Conservation (phyloP, 2,797 vertebrate genomes). For the Ceryle rudis region DNA sequence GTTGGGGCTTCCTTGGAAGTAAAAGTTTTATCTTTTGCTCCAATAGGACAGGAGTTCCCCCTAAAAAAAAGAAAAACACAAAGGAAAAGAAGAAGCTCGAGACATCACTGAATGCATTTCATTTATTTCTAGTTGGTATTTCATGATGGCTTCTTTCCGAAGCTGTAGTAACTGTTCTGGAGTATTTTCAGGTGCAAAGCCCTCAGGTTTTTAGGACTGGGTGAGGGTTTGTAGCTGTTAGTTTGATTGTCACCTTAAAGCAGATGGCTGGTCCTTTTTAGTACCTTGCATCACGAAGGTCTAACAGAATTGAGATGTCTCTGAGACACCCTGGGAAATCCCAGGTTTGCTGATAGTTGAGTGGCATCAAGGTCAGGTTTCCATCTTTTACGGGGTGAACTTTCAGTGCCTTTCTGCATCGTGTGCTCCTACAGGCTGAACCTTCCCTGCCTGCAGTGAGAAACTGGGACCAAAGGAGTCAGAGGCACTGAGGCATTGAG, state of each 20-base stretch:
- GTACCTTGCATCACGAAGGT: background rate
- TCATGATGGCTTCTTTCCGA: background rate
- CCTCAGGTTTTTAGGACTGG: background rate
- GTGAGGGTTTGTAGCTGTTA: background rate
- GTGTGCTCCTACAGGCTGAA: background rate
- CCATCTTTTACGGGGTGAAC: background rate
- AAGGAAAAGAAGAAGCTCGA: background rate
- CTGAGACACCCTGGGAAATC: background rate
- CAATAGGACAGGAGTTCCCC: background rate
- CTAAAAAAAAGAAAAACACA: background rate
- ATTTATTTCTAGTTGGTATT: background rate
- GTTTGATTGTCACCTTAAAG: background rate
- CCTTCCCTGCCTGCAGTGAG: background rate
- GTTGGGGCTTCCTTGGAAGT: background rate
- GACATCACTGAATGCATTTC: background rate
- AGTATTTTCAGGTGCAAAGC: fast-evolving
- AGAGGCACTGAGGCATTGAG: background rate
- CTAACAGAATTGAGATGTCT: background rate
- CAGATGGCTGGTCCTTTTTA: background rate
- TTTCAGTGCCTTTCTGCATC: background rate
- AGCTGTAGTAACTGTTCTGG: background rate
- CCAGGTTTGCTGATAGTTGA: background rate
- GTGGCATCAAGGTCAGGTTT: background rate
- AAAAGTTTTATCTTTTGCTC: background rate
- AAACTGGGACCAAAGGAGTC: background rate